Conservation (phyloP, 2,113 vertebrate species). For the Mobula hypostoma region DNA sequence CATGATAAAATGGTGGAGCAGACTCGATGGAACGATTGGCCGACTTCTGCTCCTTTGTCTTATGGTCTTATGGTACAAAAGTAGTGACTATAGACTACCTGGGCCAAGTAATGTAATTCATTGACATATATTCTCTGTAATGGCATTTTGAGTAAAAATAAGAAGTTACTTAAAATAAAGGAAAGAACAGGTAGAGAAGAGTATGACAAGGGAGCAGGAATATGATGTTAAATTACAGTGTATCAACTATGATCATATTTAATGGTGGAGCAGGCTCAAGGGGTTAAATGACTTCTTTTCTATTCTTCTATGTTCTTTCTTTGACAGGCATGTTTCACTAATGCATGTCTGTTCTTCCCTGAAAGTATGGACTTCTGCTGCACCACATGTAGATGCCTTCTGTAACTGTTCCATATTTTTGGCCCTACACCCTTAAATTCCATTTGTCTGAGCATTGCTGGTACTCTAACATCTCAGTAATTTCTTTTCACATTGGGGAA, state of each 20-base stretch:
- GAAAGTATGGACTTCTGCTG: not conserved
- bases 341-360: not conserved
- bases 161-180: not conserved
- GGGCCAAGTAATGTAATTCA: not conserved
- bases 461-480: conserved; percentile 7
- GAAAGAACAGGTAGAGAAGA: not conserved
- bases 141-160: not conserved
- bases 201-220: too few relatives aligned
- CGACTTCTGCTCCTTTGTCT: too few relatives aligned
- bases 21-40: too few relatives aligned
- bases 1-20: too few relatives aligned
- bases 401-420: not conserved
- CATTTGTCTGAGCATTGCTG: not conserved
- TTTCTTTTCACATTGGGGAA: conserved; percentile 1
- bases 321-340: too few relatives aligned
- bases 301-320: too few relatives aligned
- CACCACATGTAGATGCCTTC: conserved; percentile 16
- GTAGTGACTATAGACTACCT: not conserved
- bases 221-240: too few relatives aligned
- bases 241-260: too few relatives aligned
- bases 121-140: not conserved
- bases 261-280: too few relatives aligned
- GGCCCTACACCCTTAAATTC: not conserved
- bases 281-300: too few relatives aligned
- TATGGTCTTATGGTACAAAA: too few relatives aligned